A percentile compares a stretch with the other conserved stretches of the same genome.
Conservation (phyloP, 2,797 vertebrate genomes). For the Acrossocheilus fasciatus region DNA sequence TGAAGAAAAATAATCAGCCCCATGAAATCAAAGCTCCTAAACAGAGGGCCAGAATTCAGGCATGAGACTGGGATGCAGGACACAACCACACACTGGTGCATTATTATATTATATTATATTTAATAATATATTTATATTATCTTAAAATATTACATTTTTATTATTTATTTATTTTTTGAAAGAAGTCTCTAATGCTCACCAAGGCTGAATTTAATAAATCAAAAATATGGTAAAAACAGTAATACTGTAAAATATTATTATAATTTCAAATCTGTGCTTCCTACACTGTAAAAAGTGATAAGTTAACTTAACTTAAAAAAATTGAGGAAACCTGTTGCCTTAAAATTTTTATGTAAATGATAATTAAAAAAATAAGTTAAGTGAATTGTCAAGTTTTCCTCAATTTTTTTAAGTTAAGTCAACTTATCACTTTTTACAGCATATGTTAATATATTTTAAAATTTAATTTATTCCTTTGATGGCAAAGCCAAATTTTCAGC, state of each 20-base stretch:
- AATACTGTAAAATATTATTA: not conserved
- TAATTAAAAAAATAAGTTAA: no score
- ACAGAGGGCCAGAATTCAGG: slow-evolving; percentile 60
- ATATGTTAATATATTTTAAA: not conserved
- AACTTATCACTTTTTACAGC: no score
- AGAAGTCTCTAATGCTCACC: not conserved
- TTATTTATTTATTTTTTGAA: not conserved
- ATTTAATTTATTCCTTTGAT: not conserved
- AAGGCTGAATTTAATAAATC: not conserved
- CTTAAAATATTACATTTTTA: not conserved
- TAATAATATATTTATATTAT: not conserved
- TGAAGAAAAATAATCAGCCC: slow-evolving; percentile 91
- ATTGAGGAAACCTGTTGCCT: no score
- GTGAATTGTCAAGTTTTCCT: no score
- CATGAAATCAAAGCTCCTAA: slow-evolving; percentile 93
- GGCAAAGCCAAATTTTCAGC: not conserved
- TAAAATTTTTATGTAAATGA: no score
- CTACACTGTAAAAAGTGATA: no score
- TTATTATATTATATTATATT: not conserved
- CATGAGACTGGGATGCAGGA: slow-evolving; percentile 17
- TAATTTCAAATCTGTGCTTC: not conserved
- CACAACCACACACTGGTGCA: slow-evolving; percentile 3
- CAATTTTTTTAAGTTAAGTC: no score
- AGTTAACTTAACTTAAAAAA: no score
- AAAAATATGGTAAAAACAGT: not conserved